These are phyloP conservation scores for Typhlomys cinereus DNA, from an alignment of 2,113 vertebrate genomes.

Conservation along the genomic window DNA sequence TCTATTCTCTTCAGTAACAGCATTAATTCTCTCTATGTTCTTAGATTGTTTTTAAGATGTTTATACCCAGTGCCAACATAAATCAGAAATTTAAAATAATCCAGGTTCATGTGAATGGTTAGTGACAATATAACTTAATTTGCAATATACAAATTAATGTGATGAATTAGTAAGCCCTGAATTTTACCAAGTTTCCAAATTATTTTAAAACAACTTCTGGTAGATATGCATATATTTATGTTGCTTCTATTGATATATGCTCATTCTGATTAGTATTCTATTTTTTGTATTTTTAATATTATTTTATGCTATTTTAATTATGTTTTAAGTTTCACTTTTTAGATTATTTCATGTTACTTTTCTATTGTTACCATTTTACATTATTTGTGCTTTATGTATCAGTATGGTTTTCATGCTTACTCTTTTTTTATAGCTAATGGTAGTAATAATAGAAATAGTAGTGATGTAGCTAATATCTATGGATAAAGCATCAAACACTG, in stretches of 20 bases:
- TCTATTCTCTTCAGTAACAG: conserved; percentile 25
- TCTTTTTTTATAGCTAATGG: neutral
- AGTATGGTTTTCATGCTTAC: neutral
- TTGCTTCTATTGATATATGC: neutral
- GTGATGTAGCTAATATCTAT: neutral
- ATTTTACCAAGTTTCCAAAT: neutral
- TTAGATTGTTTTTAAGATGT: neutral
- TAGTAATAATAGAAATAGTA: neutral
- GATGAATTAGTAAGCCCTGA: neutral
- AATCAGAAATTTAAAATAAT: conserved; percentile 23
- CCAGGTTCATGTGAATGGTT: neutral
- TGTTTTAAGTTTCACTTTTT: no score
- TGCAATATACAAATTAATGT: conserved; percentile 22
- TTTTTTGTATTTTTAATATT: no score
- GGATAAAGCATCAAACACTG: neutral
- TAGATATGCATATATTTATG: neutral
- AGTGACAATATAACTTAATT: neutral
- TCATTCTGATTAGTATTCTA: conserved; percentile 4
- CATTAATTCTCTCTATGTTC: neutral
- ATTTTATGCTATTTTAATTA: no score
- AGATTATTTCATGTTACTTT: no score
- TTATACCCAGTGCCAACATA: neutral
- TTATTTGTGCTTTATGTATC: neutral
- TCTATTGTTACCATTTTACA: no score
- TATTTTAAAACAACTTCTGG: conserved; percentile 36